Base-by-base conservation (phyloP, 2,113 vertebrate species). In the Aspidoscelis tigris region DNA sequence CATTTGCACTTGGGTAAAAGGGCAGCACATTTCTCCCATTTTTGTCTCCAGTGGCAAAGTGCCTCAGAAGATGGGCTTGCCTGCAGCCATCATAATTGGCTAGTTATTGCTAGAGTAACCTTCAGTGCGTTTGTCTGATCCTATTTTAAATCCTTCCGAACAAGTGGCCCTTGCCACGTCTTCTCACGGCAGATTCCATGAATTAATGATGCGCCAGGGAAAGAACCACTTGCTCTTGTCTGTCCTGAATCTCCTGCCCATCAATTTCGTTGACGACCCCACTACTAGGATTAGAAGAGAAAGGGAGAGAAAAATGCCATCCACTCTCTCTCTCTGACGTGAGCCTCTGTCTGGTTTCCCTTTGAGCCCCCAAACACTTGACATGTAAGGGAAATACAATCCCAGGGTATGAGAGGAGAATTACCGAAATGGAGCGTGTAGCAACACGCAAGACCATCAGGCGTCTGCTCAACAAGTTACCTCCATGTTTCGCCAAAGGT, bases 161-260 rank as follows among this genome's bases (percentile, higher is more conserved):
- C 58, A 33, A 12, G 10, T 75, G 43, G 9, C 71, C 64, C 65
- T 75, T 53, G 20, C n/a, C 66, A 64, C 44, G 64, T 66, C 71
- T 20, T 82, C 61, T 74, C 41, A 43, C 44, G 66, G 58, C 58
- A 82, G 75, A 82, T 75, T 82, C 72, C 26, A 66, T 82, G 81
- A 82, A 82, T 82, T 82, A 82, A 82, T 82, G 74, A 82, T 65
- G 72, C 43, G 2, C 21, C 65, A 71, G n/a, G 43, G 43, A 82
- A 75, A 82, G 73, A 82, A 24, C 70, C 21, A 75, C 72, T 82
- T 82, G 47, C 72, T 66, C 72, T 65, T 82, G 72, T 75, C 72
- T 66, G 61, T 73, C 20, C 43, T 5, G 20, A 82, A 65, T 75
- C 61, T 65, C 47, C 61, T 22, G 73, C 58, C 72, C 81, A 53